Evolutionary conservation across 2,797 vertebrate genomes (phyloP).

Genomic region (Xenops minutus): DNA sequence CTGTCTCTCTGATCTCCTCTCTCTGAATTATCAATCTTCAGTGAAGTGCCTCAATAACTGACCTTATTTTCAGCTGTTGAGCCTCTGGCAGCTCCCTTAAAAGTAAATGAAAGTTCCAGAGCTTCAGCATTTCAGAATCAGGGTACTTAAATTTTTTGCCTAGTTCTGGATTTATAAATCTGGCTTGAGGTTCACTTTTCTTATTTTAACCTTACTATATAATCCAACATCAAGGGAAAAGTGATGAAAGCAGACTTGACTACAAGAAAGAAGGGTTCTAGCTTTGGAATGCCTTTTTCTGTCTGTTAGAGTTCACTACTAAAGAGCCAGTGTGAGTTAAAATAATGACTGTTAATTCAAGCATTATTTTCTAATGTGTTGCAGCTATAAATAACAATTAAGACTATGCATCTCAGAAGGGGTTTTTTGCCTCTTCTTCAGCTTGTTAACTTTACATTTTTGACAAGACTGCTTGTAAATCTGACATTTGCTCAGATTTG

Average conservation of each 20-base stretch:
- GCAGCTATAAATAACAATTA: neutral
- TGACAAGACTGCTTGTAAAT: neutral
- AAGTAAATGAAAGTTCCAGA: neutral
- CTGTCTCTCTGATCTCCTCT: neutral
- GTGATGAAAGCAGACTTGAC: neutral
- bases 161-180: constrained; percentile 13
- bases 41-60: neutral
- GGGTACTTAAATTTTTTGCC: neutral
- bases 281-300: neutral
- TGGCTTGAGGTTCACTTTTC: constrained; percentile 5
- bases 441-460: neutral
- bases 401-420: neutral
- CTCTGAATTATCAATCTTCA: neutral
- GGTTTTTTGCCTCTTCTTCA: neutral
- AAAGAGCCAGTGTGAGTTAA: neutral
- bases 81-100: neutral
- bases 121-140: constrained; percentile 17
- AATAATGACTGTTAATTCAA: neutral
- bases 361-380: neutral
- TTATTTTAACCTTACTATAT: neutral
- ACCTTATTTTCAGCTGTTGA: constrained; percentile 37
- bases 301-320: neutral
- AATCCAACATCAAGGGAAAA: constrained; percentile 39
- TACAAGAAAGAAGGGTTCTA: neutral
- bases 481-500: neutral